Conservation (phyloP, 2,113 vertebrate genomes). For the Cyanoramphus novaezelandiae region DNA sequence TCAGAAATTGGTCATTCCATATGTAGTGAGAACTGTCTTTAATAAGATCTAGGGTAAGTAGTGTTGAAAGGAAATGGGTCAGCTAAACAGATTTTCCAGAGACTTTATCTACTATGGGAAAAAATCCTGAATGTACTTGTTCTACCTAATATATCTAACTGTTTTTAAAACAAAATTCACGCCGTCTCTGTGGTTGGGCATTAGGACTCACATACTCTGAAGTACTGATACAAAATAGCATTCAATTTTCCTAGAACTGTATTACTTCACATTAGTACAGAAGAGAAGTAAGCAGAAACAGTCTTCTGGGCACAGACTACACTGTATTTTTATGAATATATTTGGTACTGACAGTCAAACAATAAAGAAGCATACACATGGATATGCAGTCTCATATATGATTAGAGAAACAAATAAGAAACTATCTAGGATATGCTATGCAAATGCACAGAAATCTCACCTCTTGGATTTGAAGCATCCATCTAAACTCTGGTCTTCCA, state of each 20-base stretch:
- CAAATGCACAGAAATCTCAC: neutral
- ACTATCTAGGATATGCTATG: neutral
- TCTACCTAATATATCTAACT: neutral
- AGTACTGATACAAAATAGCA: neutral
- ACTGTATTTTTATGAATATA: neutral
- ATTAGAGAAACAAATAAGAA: neutral
- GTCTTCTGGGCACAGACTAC: neutral
- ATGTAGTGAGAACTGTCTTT: slow-evolving; percentile 16
- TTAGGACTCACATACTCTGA: neutral
- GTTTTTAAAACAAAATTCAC: slow-evolving; percentile 12
- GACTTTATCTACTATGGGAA: neutral
- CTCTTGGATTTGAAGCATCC: neutral
- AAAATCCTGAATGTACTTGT: neutral
- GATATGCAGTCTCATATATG: neutral
- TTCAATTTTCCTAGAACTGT: neutral
- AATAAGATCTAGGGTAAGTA: slow-evolving; percentile 27
- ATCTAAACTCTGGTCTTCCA: neutral
- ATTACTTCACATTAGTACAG: neutral
- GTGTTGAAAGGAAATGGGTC: slow-evolving; percentile 14
- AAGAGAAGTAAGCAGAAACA: neutral
- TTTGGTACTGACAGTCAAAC: neutral
- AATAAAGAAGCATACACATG: neutral
- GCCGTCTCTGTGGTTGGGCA: neutral
- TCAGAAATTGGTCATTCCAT: slow-evolving; percentile 33
- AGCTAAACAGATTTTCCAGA: slow-evolving; percentile 14